A percentile compares a stretch with the other conserved stretches of the same genome.
phyloP scores from a whole-genome alignment of 2,113 vertebrate species.

The Bagarius yarrelli region DNA sequence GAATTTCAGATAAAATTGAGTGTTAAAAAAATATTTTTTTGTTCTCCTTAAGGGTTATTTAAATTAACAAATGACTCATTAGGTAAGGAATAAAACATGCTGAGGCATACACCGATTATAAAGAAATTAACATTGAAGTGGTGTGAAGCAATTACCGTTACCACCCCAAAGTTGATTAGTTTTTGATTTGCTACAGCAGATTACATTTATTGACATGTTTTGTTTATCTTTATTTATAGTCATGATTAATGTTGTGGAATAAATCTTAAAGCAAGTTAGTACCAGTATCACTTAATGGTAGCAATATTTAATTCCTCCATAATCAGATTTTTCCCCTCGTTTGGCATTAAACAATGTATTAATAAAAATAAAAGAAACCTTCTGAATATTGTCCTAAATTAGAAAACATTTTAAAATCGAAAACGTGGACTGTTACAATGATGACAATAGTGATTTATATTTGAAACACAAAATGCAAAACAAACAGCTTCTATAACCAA shows the following conservation, averaged over 20 bases:
- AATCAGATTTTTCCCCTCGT: neutral
- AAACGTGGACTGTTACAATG: neutral
- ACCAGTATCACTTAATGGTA: neutral
- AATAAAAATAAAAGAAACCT: neutral
- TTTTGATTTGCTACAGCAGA: neutral
- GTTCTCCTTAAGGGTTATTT: neutral
- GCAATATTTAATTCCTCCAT: neutral
- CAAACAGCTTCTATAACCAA: neutral
- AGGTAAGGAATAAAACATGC: neutral
- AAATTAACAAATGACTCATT: conserved; percentile 22
- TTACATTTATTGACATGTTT: neutral
- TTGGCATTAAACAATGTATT: neutral
- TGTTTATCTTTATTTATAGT: neutral
- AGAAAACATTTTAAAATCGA: neutral
- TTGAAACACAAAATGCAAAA: neutral
- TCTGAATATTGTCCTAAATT: neutral
- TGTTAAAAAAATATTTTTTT: too few relatives aligned
- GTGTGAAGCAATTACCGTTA: neutral
- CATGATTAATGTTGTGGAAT: neutral
- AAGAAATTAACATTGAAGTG: neutral
- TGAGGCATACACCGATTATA: neutral
- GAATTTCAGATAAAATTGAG: conserved; percentile 9
- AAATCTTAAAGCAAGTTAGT: neutral
- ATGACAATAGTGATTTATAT: neutral
- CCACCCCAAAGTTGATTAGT: neutral